Evolutionary conservation across 2,797 vertebrate genomes (phyloP).

Genomic region (Salmo trutta): DNA sequence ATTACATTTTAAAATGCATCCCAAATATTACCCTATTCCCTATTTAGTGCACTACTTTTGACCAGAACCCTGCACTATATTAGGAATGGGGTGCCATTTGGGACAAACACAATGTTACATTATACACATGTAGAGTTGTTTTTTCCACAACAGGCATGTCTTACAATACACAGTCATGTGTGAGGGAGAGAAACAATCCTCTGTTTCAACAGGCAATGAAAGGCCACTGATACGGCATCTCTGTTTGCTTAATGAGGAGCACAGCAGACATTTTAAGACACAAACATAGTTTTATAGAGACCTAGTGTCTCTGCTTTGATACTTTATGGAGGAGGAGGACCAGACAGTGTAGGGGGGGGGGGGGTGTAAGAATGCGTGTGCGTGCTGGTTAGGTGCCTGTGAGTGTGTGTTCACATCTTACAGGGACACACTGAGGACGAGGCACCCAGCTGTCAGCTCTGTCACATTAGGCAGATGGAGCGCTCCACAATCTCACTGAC

Average conservation of each 20-base stretch:
- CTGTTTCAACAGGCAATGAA: constrained; percentile 71
- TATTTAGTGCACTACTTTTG: not conserved
- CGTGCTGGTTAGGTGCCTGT: constrained; percentile 3
- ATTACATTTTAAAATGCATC: constrained; percentile 34
- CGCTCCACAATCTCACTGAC: constrained; percentile 84
- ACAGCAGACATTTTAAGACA: constrained; percentile 29
- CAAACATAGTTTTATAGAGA: constrained; percentile 9
- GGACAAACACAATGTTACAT: not conserved
- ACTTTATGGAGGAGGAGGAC: constrained; percentile 42
- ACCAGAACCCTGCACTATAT: not conserved
- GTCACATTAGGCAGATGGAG: constrained; percentile 64
- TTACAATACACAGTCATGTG: constrained; percentile 45
- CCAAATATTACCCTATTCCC: constrained; percentile 48
- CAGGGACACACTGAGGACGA: constrained; percentile 39
- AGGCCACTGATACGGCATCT: constrained; percentile 68
- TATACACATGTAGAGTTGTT: not conserved
- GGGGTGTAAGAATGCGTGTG: constrained; percentile 23
- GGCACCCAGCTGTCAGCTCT: constrained; percentile 68
- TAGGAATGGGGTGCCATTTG: too few species aligned
- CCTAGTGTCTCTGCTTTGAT: constrained; percentile 21
- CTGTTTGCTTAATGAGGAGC: constrained; percentile 62
- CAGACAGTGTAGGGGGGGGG: constrained; percentile 16
- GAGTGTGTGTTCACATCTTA: constrained; percentile 11
- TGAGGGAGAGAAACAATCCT: constrained; percentile 60
- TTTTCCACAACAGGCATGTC: constrained; percentile 45